Evolutionary conservation across 2,888 invertebrate genomes (phyloP).

Genomic region (Harpagoxenus sublaevis): DNA sequence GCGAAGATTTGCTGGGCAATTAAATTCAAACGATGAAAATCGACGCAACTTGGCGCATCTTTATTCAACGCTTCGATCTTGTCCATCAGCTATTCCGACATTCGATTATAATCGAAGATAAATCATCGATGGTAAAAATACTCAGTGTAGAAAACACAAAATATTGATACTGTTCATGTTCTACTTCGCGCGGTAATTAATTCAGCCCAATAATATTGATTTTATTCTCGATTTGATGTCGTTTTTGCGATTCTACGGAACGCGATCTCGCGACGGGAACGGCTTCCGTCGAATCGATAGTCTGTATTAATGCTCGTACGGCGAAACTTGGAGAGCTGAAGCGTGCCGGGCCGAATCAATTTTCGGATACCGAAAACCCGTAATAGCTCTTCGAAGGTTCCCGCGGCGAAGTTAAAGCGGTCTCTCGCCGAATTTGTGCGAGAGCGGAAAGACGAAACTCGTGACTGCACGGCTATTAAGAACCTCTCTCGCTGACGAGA

Average conservation of each 20-base stretch:
- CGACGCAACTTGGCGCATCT: slow-evolving; percentile 5
- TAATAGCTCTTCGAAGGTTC: slow-evolving; percentile 61
- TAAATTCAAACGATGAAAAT: not conserved
- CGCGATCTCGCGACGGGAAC: not conserved
- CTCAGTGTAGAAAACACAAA: not conserved
- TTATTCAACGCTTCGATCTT: not conserved
- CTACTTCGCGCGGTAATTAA: not conserved
- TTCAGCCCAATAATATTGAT: slow-evolving; percentile 56
- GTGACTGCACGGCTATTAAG: slow-evolving; percentile 4
- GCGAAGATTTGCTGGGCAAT: not conserved
- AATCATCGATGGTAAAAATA: not conserved
- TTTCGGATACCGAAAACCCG: slow-evolving; percentile 66
- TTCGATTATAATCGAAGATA: not conserved
- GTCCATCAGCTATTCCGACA: not conserved
- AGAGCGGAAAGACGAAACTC: slow-evolving; percentile 20
- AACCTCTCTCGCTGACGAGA: not conserved
- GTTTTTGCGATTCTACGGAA: slow-evolving; percentile 5
- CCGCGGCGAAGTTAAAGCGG: slow-evolving; percentile 29
- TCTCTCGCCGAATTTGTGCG: slow-evolving; percentile 3
- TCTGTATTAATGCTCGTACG: slow-evolving; percentile 54
- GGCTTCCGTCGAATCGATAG: slow-evolving; percentile 67
- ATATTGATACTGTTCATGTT: not conserved
- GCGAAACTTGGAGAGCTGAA: slow-evolving; percentile 64
- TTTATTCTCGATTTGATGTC: slow-evolving; percentile 58
- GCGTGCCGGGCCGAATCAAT: slow-evolving; percentile 69